phyloP scores from a whole-genome alignment of 2,797 vertebrate genomes.

The Parauchenoglanis ngamensis region DNA sequence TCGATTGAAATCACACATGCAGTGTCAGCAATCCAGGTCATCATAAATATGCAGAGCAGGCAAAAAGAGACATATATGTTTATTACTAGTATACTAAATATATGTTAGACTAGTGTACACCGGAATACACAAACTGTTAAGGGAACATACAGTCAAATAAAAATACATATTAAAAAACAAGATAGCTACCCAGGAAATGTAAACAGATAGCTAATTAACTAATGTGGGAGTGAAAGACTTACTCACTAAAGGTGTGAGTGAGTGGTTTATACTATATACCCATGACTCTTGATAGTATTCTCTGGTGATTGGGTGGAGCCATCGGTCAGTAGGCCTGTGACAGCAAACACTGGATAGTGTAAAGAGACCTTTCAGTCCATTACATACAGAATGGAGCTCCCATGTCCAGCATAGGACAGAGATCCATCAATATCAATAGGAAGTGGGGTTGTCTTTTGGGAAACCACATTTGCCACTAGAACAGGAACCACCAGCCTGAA shows the following conservation, averaged over 20 bases:
- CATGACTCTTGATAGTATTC: background rate
- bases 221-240: background rate
- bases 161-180: background rate
- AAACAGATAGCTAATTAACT: background rate
- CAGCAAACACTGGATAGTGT: background rate
- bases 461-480: background rate
- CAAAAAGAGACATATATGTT: background rate
- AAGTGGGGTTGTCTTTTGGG: background rate
- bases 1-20: background rate
- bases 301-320: background rate
- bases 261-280: background rate
- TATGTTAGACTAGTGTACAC: background rate
- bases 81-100: too few species aligned
- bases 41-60: background rate
- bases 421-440: too few species aligned
- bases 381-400: background rate
- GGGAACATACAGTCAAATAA: background rate
- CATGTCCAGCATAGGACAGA: background rate
- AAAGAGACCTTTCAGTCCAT: background rate
- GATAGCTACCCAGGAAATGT: background rate
- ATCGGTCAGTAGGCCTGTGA: background rate
- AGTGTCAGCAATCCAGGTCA: background rate
- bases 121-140: background rate
- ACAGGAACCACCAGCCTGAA: background rate
- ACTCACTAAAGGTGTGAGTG: background rate